These are phyloP conservation scores for Hypsibius dujardini DNA, from an alignment of 1,140 invertebrate genomes.

Conservation along the genomic window DNA sequence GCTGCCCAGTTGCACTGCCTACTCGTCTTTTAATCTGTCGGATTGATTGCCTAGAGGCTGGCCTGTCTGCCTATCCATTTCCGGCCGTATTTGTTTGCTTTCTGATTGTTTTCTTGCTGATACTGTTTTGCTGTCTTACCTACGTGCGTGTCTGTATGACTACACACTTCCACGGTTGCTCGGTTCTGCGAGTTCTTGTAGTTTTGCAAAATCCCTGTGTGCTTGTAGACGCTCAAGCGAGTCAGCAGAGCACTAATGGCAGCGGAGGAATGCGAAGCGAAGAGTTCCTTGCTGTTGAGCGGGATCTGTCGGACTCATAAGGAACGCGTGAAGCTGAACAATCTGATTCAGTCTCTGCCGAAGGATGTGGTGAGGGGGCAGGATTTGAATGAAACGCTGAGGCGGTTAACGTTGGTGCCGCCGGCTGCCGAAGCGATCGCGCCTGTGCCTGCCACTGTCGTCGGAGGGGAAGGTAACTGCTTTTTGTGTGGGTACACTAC, in stretches of 20 bases:
- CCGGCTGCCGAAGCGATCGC: background rate
- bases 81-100: no score
- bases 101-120: no score
- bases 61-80: no score
- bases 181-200: no score
- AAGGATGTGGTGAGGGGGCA: conserved; percentile 44
- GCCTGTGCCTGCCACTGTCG: background rate
- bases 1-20: no score
- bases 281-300: background rate
- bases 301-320: background rate
- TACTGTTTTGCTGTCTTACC: no score
- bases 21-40: no score
- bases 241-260: background rate
- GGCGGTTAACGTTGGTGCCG: conserved; percentile 34
- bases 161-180: no score
- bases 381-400: conserved; percentile 46
- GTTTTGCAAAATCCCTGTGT: no score
- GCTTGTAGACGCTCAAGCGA: background rate
- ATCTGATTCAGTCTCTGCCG: conserved; percentile 39
- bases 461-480: no score
- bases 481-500: background rate
- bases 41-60: no score
- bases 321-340: background rate
- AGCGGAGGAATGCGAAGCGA: background rate
- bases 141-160: no score